A percentile compares a stretch with the other conserved stretches of the same genome.
phyloP scores from a whole-genome alignment of 2,888 invertebrate genomes.

The Agrenia bidenticulata region DNA sequence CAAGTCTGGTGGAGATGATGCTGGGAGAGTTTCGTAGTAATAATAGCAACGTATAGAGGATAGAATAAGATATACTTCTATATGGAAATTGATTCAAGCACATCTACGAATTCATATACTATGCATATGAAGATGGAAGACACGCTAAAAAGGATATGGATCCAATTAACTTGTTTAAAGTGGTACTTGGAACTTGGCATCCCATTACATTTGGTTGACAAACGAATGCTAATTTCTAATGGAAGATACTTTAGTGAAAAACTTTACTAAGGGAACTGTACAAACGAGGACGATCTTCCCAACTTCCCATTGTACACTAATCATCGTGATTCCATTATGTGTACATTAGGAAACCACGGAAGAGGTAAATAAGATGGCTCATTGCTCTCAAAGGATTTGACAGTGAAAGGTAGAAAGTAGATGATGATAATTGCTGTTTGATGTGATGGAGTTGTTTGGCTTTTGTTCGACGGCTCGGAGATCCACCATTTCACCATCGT shows the following conservation, averaged over 20 bases:
- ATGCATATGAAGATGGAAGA: slow-evolving; percentile 2
- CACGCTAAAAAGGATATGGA: slow-evolving; percentile 4
- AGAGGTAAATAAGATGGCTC: slow-evolving; percentile 13
- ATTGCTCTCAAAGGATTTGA: not conserved
- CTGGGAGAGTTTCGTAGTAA: no score
- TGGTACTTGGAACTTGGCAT: slow-evolving; percentile 15
- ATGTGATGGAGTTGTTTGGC: not conserved
- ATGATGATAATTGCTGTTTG: not conserved
- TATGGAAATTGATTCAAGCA: no score
- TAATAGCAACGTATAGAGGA: no score
- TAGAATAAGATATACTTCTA: no score
- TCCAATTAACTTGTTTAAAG: slow-evolving; percentile 13
- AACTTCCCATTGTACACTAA: not conserved
- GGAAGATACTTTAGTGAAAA: slow-evolving; percentile 11
- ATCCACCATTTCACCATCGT: no score
- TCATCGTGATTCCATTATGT: slow-evolving; percentile 19
- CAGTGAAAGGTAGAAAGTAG: slow-evolving; percentile 1
- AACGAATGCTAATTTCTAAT: slow-evolving; percentile 35
- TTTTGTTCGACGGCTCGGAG: not conserved
- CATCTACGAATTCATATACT: no score
- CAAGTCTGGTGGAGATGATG: no score
- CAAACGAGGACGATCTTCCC: slow-evolving; percentile 7
- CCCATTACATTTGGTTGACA: slow-evolving; percentile 33
- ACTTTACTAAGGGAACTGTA: not conserved
- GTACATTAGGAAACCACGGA: slow-evolving; percentile 14